Conservation (phyloP, 2,888 invertebrate genomes). For the Stratiomys singularior region DNA sequence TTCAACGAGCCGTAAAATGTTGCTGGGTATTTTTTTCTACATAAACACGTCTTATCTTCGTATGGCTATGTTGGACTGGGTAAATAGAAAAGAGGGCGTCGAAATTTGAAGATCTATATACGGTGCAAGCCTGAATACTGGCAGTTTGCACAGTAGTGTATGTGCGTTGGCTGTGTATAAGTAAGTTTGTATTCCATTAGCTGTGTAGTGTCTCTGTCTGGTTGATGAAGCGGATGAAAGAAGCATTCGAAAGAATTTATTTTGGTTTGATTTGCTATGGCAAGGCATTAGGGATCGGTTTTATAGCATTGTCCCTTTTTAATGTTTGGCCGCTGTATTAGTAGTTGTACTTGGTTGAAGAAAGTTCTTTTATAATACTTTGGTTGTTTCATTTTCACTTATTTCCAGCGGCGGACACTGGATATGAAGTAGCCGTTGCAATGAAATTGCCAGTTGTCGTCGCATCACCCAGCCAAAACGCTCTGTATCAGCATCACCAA, state of each 20-base stretch:
- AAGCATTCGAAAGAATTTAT: background rate
- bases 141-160: background rate
- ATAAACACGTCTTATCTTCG: background rate
- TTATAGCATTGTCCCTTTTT: background rate
- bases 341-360: background rate
- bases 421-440: conserved; percentile 53
- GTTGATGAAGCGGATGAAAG: background rate
- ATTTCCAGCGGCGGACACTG: conserved; percentile 50
- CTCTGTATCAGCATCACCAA: conserved; percentile 44
- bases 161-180: background rate
- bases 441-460: conserved; percentile 54
- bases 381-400: conserved; percentile 38
- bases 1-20: no score
- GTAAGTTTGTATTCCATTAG: conserved; percentile 18
- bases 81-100: conserved; percentile 43
- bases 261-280: background rate
- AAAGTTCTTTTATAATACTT: conserved; percentile 32
- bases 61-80: background rate
- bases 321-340: background rate
- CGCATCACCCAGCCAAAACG: conserved; percentile 52
- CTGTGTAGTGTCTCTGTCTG: background rate
- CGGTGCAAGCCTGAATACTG: background rate
- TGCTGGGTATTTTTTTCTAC: conserved; percentile 1
- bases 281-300: conserved; percentile 10
- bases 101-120: conserved; percentile 11